phyloP scores from a whole-genome alignment of 2,888 invertebrate species.

The Ennomos erosarius region DNA sequence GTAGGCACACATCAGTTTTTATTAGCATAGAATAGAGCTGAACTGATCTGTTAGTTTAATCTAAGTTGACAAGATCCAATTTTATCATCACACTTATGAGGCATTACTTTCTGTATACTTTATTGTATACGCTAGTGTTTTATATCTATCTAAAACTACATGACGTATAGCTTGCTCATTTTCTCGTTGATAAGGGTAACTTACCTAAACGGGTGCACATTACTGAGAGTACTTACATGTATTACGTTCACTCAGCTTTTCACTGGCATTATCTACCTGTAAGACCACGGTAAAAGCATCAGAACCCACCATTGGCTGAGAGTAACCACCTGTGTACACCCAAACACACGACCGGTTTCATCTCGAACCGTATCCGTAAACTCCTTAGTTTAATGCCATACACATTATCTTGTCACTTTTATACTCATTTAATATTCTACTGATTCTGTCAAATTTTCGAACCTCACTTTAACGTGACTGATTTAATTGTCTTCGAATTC shows the following conservation, averaged over 20 bases:
- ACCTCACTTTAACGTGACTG: constrained; percentile 18
- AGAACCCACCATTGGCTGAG: constrained; percentile 29
- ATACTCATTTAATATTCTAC: constrained; percentile 41
- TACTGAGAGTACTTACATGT: constrained; percentile 3
- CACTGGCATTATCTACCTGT: constrained; percentile 24
- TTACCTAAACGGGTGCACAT: constrained; percentile 2
- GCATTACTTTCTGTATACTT: too few relatives aligned
- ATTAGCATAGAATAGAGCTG: too few relatives aligned
- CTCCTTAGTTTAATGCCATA: constrained; percentile 33
- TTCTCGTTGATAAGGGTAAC: neutral
- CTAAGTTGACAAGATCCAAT: too few relatives aligned
- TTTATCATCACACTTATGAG: too few relatives aligned
- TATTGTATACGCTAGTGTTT: too few relatives aligned
- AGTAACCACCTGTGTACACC: constrained; percentile 35
- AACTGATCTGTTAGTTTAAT: too few relatives aligned
- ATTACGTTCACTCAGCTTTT: constrained; percentile 10
- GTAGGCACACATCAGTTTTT: too few relatives aligned
- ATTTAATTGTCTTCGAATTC: constrained; percentile 31
- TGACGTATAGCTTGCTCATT: neutral
- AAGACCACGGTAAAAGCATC: constrained; percentile 37
- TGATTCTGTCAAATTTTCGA: constrained; percentile 31
- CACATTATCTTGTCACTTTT: constrained; percentile 38
- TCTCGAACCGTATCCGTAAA: constrained; percentile 34
- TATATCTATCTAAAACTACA: too few relatives aligned
- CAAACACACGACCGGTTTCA: constrained; percentile 34